Percentiles rank a stretch among this genome's conserved stretches.
These are phyloP conservation scores for Amblyopsis rosae DNA, from an alignment of 2,113 vertebrate species.

Conservation along the genomic window DNA sequence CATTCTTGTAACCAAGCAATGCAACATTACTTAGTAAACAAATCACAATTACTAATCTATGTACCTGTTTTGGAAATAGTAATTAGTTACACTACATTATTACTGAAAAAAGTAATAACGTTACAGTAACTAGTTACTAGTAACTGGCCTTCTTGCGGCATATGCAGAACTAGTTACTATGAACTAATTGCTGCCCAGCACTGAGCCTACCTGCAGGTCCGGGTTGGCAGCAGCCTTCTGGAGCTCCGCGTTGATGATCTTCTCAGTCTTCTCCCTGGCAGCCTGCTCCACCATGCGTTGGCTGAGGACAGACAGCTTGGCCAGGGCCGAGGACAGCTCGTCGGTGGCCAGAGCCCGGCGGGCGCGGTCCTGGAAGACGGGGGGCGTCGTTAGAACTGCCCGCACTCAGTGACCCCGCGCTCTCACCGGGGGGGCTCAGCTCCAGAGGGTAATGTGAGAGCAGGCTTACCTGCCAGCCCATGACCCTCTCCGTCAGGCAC, in stretches of 20 bases:
- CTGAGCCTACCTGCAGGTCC: conserved; percentile 86
- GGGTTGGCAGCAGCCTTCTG: conserved; percentile 98
- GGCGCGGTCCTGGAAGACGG: conserved; percentile 79
- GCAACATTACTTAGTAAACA: too few relatives aligned
- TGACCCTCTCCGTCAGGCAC: conserved; percentile 94
- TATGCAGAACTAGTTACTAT: too few relatives aligned
- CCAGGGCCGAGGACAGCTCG: conserved; percentile 94
- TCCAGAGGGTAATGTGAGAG: too few relatives aligned
- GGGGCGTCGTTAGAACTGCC: neutral
- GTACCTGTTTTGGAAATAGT: too few relatives aligned
- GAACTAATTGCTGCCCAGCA: too few relatives aligned
- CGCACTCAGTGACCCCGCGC: neutral
- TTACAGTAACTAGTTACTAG: too few relatives aligned
- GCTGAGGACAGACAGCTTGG: conserved; percentile 95
- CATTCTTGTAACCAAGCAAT: too few relatives aligned
- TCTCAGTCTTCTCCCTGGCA: conserved; percentile 95
- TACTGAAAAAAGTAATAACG: too few relatives aligned
- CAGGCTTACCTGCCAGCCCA: conserved; percentile 88
- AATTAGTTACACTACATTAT: too few relatives aligned
- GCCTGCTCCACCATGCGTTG: conserved; percentile 99
- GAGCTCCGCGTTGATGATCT: conserved; percentile 97
- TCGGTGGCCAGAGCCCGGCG: conserved; percentile 93
- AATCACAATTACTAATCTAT: too few relatives aligned
- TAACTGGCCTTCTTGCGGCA: too few relatives aligned
- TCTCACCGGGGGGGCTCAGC: neutral